Percentiles rank a stretch among this genome's conserved stretches.
Evolutionary conservation across 2,797 vertebrate species (phyloP).

Genomic region (Halcyon smyrnensis): DNA sequence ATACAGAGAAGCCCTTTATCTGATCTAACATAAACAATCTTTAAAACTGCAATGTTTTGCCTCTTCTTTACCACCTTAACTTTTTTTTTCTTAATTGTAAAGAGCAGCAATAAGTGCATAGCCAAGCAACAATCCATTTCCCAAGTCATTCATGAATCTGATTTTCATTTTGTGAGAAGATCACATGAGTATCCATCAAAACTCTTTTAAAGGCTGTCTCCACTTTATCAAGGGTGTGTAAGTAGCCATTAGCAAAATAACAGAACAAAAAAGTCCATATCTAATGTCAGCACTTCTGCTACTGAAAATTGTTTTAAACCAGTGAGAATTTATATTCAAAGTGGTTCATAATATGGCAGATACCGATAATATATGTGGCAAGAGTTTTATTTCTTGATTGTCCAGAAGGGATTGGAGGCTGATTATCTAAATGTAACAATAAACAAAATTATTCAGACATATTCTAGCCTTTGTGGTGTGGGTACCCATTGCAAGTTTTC

Average conservation of each 20-base stretch:
- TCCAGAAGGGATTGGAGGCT: not conserved
- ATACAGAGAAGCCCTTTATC: not conserved
- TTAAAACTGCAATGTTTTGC: not conserved
- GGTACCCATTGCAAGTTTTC: not conserved
- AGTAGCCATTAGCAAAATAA: not conserved
- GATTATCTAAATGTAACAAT: not conserved
- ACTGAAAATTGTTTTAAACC: not conserved
- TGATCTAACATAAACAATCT: not conserved
- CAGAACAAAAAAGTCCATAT: not conserved
- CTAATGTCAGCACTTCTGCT: not conserved
- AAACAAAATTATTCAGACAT: not conserved
- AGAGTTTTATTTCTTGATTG: not conserved
- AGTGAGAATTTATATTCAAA: not conserved
- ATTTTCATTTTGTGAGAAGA: not conserved
- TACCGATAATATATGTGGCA: not conserved
- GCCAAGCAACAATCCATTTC: not conserved
- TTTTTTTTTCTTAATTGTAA: not conserved
- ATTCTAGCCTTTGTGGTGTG: not conserved
- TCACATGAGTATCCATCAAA: not conserved
- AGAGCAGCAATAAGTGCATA: not conserved
- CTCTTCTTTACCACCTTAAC: not conserved
- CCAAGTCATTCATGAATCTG: not conserved
- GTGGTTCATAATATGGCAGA: not conserved
- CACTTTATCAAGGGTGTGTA: not conserved
- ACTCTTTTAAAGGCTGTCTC: not conserved